Evolutionary conservation across 1,140 invertebrate species (phyloP).

Genomic region (Neodiprion lecontei): DNA sequence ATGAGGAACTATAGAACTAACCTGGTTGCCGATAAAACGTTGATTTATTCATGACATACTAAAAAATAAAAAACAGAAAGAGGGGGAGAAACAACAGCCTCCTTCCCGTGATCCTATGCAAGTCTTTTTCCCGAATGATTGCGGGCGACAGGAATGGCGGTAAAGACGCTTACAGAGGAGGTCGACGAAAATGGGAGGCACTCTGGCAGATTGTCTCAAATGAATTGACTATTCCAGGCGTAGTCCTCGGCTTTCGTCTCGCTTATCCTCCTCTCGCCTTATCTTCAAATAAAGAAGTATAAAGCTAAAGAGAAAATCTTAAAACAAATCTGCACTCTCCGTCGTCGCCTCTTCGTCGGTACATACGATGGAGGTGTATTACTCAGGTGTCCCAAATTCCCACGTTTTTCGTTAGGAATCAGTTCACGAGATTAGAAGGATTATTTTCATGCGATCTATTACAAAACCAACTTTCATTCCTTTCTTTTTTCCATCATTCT

Average conservation of each 20-base stretch:
- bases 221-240: conserved; percentile 5
- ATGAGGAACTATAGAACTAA: no score
- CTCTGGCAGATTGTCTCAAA: conserved; percentile 7
- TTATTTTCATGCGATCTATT: no score
- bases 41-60: no score
- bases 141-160: conserved; percentile 2
- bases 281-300: conserved; percentile 8
- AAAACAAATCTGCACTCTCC: not conserved
- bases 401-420: not conserved
- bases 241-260: conserved; percentile 1
- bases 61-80: no score
- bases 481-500: no score
- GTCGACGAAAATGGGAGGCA: conserved; percentile 4
- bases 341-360: not conserved
- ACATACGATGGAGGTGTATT: not conserved
- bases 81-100: not conserved
- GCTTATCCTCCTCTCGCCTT: not conserved
- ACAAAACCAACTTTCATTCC: no score
- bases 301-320: conserved; percentile 5
- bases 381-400: not conserved
- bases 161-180: not conserved
- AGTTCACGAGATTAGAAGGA: no score
- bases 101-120: not conserved
- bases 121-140: not conserved
- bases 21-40: no score